Base-by-base conservation (phyloP, 2,113 vertebrate genomes). In the Platysteira castanea region DNA sequence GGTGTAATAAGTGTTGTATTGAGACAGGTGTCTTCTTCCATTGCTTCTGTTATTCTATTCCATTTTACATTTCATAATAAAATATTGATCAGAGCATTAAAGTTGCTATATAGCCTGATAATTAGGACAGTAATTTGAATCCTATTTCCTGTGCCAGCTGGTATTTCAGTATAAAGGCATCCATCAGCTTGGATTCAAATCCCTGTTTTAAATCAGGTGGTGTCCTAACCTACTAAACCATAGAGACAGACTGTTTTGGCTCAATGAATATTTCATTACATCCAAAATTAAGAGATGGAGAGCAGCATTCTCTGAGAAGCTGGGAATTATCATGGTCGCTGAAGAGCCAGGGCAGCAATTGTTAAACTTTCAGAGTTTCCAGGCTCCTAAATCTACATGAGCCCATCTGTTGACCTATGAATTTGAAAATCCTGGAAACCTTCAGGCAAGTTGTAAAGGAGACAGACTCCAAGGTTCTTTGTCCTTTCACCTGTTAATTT, bases 81-180 rank as follows among this genome's bases (percentile, higher is more conserved):
- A 95, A 95, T 94, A 96, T 95, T 95, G 47, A 96, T 95, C 68
- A 84, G 73, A 69, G 22, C 86, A 92, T 92, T 92, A 82, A 87
- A 89, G 41, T 46, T 81, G 27, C 76, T 81, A 37, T 81, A 92
- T 67, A 89, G 28, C 10, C 86, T 95, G 87, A 84, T 90, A 95
- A 93, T 95, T 92, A 92, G 39, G 50, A 52, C 39, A 89, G 39
- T 49, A 60, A 91, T 84, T 28, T 80, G 83, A 87, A 73, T 86
- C 57, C 44, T 46, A 60, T 49, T 81, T 96, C 80, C n/a, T 75
- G 35, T 71, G 73, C 80, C 91, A 95, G 26, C 76, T 84, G 33
- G 46, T 90, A 69, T 86, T 94, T 94, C 79, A 80, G 35, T 35
- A 70, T 57, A 64, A 88, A 90, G 79, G 26, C 28, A 86, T 90